Evolutionary conservation across 1,140 invertebrate genomes (phyloP), one percentile per base, ranked within the genome.

Genomic region (Pseudobourletiella spinata): DNA sequence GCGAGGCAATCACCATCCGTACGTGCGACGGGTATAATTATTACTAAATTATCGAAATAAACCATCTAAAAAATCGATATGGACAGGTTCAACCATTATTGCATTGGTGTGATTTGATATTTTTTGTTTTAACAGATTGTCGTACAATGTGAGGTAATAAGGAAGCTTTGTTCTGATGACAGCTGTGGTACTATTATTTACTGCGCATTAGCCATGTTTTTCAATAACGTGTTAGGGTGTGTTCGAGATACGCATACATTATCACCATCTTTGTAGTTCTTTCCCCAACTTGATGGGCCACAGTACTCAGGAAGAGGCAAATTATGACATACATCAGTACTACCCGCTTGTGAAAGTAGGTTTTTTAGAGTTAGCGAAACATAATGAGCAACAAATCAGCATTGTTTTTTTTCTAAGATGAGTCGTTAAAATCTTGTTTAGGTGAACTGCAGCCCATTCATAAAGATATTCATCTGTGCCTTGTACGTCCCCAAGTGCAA

Each of bases 391-490:
- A n/a, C n/a, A n/a, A n/a, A n/a, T n/a, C n/a, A n/a, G n/a, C n/a
- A n/a, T n/a, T n/a, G n/a, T n/a, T 54, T 24, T 14, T 29, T 8
- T 54, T n/a, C n/a, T 14, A 8, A 24, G n/a, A 26, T 16, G 24
- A 8, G 26, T 26, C 29, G 24, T 14, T n/a, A 54, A 16, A 6
- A 39, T 44, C 57, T 14, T 63, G 3, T 8, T n/a, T 25, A 69
- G 67, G 64, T 70, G 20, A 73, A 89, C 69, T 96, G 93, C 72
- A 94, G 91, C 1, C 81, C 88, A 1, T 92, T 96, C 71, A 42
- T 96, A 15, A 89, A 88, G 72, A 95, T 95, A 77, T 95, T 95
- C 80, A 78, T 95, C 1, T 95, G 91, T 76, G 91, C 89, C 1
- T 86, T 94, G 78, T 95, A 94, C 78, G 88, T 88, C 0, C 91